Conservation (phyloP, 1,140 invertebrate species). For the Drosophila busckii region DNA sequence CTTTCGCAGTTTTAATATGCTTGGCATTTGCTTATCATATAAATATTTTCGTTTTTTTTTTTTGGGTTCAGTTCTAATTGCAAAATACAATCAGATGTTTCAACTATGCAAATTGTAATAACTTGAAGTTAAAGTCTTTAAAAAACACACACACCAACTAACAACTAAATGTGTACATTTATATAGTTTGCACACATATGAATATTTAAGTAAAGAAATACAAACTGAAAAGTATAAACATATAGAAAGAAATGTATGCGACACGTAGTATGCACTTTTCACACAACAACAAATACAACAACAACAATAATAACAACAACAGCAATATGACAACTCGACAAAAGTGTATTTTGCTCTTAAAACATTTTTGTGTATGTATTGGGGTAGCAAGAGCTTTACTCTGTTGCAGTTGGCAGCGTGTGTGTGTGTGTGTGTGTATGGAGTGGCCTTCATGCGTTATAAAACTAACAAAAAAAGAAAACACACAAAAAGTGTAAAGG, state of each 20-base stretch:
- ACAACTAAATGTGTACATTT: slow-evolving; percentile 54
- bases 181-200: too few species aligned
- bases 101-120: slow-evolving; percentile 76
- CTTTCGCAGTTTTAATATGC: slow-evolving; percentile 45
- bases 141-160: slow-evolving; percentile 66
- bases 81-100: slow-evolving; percentile 62
- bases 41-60: slow-evolving; percentile 14
- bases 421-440: slow-evolving; percentile 29
- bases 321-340: slow-evolving; percentile 19
- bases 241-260: slow-evolving; percentile 19
- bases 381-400: too few species aligned
- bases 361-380: slow-evolving; percentile 25
- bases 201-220: too few species aligned
- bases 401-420: slow-evolving; percentile 6
- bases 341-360: slow-evolving; percentile 8
- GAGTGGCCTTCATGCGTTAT: slow-evolving; percentile 64
- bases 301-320: slow-evolving; percentile 8
- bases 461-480: slow-evolving; percentile 27
- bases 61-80: slow-evolving; percentile 45
- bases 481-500: slow-evolving; percentile 17
- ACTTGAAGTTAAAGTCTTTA: slow-evolving; percentile 57
- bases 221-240: neutral
- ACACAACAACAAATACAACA: slow-evolving; percentile 13
- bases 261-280: slow-evolving; percentile 30
- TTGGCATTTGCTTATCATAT: slow-evolving; percentile 29